Conservation (phyloP, 1,140 invertebrate genomes). For the Colletes gigas region DNA sequence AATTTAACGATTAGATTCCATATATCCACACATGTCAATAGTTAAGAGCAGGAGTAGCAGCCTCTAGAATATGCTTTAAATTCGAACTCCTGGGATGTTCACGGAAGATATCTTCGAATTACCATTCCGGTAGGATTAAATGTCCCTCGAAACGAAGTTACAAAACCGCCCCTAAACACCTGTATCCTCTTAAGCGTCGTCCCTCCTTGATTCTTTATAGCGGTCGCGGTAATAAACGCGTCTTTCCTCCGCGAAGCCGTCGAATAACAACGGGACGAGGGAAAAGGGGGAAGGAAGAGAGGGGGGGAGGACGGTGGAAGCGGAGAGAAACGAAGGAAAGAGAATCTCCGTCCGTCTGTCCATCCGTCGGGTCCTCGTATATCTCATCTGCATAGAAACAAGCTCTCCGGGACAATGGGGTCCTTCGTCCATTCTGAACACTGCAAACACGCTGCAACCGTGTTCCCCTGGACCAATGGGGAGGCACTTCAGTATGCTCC, state of each 20-base stretch:
- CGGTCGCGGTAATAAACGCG: slow-evolving; percentile 30
- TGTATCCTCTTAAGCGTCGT: slow-evolving; percentile 18
- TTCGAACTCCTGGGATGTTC: no score
- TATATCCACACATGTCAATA: no score
- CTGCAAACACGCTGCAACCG: slow-evolving; percentile 77
- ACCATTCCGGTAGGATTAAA: background rate
- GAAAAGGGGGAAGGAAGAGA: background rate
- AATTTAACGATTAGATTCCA: no score
- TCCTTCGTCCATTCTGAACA: slow-evolving; percentile 77
- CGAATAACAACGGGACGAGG: slow-evolving; percentile 18
- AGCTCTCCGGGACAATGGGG: slow-evolving; percentile 77
- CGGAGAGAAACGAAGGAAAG: slow-evolving; percentile 49
- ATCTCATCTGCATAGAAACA: slow-evolving; percentile 80
- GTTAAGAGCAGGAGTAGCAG: no score
- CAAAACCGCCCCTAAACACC: slow-evolving; percentile 26
- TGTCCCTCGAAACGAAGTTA: slow-evolving; percentile 15
- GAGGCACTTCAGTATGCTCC: slow-evolving; percentile 71
- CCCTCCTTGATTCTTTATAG: slow-evolving; percentile 30
- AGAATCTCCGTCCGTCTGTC: slow-evolving; percentile 49
- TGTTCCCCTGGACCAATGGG: slow-evolving; percentile 69
- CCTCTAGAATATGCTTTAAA: no score
- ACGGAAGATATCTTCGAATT: no score
- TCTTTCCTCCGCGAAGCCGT: background rate
- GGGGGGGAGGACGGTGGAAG: background rate
- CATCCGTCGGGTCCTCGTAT: slow-evolving; percentile 59